Conservation (phyloP, 2,113 vertebrate species). For the Podarcis muralis region DNA sequence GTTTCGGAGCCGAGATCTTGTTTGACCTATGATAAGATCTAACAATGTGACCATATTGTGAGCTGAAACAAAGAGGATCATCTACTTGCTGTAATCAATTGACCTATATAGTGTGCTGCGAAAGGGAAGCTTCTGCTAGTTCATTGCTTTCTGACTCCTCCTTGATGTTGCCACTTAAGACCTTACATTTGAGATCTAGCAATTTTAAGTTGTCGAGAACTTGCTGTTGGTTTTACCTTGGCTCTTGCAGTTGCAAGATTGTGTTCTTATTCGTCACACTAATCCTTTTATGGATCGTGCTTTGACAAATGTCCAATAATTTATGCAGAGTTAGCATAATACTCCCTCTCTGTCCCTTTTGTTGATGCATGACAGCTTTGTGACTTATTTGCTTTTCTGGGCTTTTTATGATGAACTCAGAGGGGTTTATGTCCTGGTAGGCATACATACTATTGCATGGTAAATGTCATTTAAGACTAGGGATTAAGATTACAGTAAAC, state of each 20-base stretch:
- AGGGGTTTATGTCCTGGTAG: too few relatives aligned
- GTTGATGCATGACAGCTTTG: not conserved
- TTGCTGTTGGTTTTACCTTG: not conserved
- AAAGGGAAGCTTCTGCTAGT: not conserved
- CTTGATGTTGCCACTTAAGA: not conserved
- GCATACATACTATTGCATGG: too few relatives aligned
- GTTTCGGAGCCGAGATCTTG: not conserved
- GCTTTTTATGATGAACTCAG: not conserved
- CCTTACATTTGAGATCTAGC: not conserved
- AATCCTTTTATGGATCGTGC: not conserved
- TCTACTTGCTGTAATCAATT: not conserved
- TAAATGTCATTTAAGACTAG: not conserved
- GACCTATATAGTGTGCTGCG: not conserved
- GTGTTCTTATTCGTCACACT: not conserved
- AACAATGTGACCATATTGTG: not conserved
- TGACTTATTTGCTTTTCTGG: slow-evolving; percentile 11
- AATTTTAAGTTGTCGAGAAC: not conserved
- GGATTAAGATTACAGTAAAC: not conserved
- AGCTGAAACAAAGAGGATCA: not conserved
- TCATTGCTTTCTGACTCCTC: not conserved
- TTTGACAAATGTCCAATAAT: slow-evolving; percentile 16
- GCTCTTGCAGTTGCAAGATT: not conserved
- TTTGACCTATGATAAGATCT: not conserved
- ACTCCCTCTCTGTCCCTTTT: not conserved
- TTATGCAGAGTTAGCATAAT: not conserved